Percentiles rank a stretch among this genome's conserved stretches.
These are phyloP conservation scores for Ormyrus nitidulus DNA, from an alignment of 2,888 invertebrate genomes.

Conservation along the genomic window DNA sequence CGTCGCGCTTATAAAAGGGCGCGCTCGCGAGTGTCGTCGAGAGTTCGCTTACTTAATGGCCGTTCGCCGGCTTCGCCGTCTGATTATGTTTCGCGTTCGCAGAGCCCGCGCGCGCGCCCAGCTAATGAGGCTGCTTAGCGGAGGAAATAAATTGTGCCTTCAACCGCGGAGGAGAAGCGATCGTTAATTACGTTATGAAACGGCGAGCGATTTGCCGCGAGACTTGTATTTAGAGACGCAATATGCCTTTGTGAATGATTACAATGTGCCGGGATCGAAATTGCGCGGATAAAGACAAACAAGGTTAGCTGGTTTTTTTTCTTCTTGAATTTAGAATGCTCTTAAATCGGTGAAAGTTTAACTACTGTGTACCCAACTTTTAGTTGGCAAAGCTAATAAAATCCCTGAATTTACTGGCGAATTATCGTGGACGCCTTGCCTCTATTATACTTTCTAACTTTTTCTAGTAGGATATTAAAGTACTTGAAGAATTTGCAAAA, in stretches of 20 bases:
- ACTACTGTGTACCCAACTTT: neutral
- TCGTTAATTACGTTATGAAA: slow-evolving; percentile 17
- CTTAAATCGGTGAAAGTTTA: slow-evolving; percentile 12
- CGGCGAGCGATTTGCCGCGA: too few relatives aligned
- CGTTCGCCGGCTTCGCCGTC: neutral
- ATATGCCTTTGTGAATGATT: neutral
- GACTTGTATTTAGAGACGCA: neutral
- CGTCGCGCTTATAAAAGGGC: neutral
- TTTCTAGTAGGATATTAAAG: neutral
- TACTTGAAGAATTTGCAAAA: neutral
- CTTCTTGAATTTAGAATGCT: neutral
- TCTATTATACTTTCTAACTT: slow-evolving; percentile 15
- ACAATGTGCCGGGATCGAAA: neutral
- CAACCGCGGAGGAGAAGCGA: neutral
- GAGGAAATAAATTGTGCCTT: neutral
- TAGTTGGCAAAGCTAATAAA: neutral
- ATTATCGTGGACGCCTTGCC: neutral
- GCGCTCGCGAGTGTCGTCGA: neutral
- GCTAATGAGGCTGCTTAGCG: slow-evolving; percentile 7
- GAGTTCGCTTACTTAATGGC: neutral
- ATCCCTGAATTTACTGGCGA: neutral
- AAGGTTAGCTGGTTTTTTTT: neutral
- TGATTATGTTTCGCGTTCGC: slow-evolving; percentile 5
- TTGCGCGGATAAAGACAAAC: neutral
- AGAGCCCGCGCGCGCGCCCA: neutral